These are phyloP conservation scores for Baronia brevicornis DNA, from an alignment of 2,888 invertebrate genomes.

Conservation along the genomic window DNA sequence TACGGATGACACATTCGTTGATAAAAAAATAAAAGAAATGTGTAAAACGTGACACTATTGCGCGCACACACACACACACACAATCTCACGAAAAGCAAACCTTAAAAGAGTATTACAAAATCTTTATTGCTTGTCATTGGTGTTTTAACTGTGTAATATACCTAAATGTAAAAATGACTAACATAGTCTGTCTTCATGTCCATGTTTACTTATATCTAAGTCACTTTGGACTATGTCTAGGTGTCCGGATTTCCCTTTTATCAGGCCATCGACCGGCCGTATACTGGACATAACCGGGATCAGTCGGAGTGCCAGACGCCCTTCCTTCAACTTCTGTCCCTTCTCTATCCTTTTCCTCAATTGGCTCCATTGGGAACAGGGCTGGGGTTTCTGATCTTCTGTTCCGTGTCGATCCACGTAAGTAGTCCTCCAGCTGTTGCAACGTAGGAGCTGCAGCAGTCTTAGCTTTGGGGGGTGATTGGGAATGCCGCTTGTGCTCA, in stretches of 20 bases:
- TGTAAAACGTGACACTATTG: too few relatives aligned
- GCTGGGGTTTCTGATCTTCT: slow-evolving; percentile 57
- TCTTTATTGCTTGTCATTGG: too few relatives aligned
- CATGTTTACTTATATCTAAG: slow-evolving; percentile 26
- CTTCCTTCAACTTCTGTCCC: slow-evolving; percentile 50
- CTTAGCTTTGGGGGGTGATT: slow-evolving; percentile 54
- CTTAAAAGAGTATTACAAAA: too few relatives aligned
- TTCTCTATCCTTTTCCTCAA: slow-evolving; percentile 54
- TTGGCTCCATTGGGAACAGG: slow-evolving; percentile 72
- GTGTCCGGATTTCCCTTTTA: slow-evolving; percentile 71
- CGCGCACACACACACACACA: too few relatives aligned
- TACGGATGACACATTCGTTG: too few relatives aligned
- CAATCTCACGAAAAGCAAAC: too few relatives aligned
- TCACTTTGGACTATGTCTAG: slow-evolving; percentile 75
- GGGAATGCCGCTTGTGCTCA: slow-evolving; percentile 44
- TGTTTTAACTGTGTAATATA: too few relatives aligned
- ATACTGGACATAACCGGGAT: slow-evolving; percentile 84
- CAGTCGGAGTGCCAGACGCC: slow-evolving; percentile 80
- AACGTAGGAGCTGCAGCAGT: slow-evolving; percentile 59
- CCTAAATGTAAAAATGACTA: too few relatives aligned
- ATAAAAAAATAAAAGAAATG: too few relatives aligned
- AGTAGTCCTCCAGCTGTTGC: slow-evolving; percentile 67
- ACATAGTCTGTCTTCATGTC: too few relatives aligned
- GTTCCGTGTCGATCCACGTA: slow-evolving; percentile 49
- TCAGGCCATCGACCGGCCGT: slow-evolving; percentile 81